These are phyloP conservation scores for Siniperca chuatsi DNA, from an alignment of 2,113 vertebrate species.

Conservation along the genomic window DNA sequence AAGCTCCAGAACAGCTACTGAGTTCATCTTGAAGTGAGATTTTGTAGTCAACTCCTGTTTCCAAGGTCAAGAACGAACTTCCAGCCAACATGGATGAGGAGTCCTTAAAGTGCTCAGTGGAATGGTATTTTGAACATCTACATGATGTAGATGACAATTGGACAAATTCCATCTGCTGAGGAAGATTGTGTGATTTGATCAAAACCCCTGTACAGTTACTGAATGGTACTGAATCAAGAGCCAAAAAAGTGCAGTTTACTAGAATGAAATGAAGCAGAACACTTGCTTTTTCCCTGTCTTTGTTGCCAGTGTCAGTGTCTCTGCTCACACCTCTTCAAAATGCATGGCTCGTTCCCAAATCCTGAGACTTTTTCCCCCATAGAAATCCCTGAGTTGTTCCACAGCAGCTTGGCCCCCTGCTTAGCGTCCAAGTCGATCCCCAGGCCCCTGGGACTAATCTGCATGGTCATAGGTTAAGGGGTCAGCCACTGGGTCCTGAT, in stretches of 20 bases:
- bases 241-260: not conserved
- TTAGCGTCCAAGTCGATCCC: constrained; percentile 25
- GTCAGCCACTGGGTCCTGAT: constrained; percentile 70
- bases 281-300: not conserved
- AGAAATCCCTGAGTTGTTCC: not conserved
- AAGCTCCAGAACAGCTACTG: not conserved
- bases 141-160: not conserved
- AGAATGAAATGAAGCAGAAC: too few species aligned
- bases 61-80: too few species aligned
- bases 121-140: not conserved
- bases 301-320: not conserved
- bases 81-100: too few species aligned
- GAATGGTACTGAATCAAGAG: not conserved
- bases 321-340: not conserved
- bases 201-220: not conserved
- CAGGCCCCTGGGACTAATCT: constrained; percentile 75
- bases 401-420: constrained; percentile 17
- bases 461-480: constrained; percentile 66
- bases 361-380: not conserved
- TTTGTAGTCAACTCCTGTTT: not conserved
- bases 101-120: not conserved
- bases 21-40: not conserved
- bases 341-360: not conserved
- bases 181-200: not conserved
- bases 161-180: not conserved